These are phyloP conservation scores for Bovichtus diacanthus DNA, from an alignment of 2,797 vertebrate species.

Conservation along the genomic window DNA sequence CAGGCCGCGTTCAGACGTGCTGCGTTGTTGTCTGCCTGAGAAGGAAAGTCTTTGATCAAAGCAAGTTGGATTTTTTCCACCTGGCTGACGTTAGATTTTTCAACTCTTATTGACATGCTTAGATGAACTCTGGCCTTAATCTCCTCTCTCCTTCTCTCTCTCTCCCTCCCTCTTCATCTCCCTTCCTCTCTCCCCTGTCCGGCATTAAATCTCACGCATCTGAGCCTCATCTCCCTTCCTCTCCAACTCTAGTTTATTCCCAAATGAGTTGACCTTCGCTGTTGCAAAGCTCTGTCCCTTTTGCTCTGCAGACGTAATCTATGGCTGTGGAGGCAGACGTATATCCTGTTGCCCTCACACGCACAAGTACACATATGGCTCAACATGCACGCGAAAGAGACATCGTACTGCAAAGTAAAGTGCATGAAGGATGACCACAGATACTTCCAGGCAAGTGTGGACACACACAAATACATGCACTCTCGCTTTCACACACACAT, in stretches of 20 bases:
- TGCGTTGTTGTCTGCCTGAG: conserved; percentile 53
- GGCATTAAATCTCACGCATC: conserved; percentile 69
- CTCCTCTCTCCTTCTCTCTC: conserved; percentile 43
- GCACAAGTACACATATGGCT: conserved; percentile 34
- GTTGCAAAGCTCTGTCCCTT: conserved; percentile 67
- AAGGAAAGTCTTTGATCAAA: conserved; percentile 70
- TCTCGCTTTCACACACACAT: conserved; percentile 47
- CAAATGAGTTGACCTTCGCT: conserved; percentile 72
- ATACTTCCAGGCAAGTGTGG: conserved; percentile 52
- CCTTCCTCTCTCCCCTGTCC: conserved; percentile 21
- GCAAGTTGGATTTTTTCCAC: conserved; percentile 66
- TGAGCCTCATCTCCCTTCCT: conserved; percentile 50
- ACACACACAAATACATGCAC: conserved; percentile 27
- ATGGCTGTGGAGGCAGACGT: conserved; percentile 63
- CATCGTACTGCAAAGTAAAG: conserved; percentile 43
- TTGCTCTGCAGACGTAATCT: conserved; percentile 75
- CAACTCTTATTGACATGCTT: conserved; percentile 69
- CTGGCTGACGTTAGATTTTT: conserved; percentile 69
- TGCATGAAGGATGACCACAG: conserved; percentile 65
- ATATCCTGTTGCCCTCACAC: conserved; percentile 72
- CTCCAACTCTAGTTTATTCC: conserved; percentile 64
- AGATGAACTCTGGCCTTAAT: conserved; percentile 72
- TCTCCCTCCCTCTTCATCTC: conserved; percentile 28
- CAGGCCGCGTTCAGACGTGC: conserved; percentile 45
- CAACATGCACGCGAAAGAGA: conserved; percentile 34